These are phyloP conservation scores for Scaptomyza graminum DNA, from an alignment of 1,140 invertebrate genomes.

Conservation along the genomic window DNA sequence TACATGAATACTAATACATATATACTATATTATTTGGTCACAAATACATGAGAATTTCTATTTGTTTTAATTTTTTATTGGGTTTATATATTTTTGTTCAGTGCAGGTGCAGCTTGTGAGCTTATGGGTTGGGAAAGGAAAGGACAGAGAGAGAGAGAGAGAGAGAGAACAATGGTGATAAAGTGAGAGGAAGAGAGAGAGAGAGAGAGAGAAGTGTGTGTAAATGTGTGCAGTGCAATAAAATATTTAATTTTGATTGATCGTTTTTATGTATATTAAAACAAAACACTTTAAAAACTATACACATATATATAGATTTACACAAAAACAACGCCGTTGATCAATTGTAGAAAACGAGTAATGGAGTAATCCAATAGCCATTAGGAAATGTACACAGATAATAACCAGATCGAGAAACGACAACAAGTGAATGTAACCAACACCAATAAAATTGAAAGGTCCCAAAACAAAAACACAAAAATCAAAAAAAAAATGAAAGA, in stretches of 20 bases:
- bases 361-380: slow-evolving; percentile 41
- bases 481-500: slow-evolving; percentile 1
- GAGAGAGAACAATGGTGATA: too few relatives aligned
- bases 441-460: slow-evolving; percentile 24
- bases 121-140: background rate
- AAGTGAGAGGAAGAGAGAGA: background rate
- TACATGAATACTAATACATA: slow-evolving; percentile 21
- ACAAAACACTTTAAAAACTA: slow-evolving; percentile 10
- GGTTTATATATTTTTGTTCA: slow-evolving; percentile 12
- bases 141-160: background rate
- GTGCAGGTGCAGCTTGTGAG: slow-evolving; percentile 40
- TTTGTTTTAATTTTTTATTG: slow-evolving; percentile 8
- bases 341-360: slow-evolving; percentile 18
- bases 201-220: slow-evolving; percentile 3
- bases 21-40: slow-evolving; percentile 20
- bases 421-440: slow-evolving; percentile 33
- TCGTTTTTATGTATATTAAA: slow-evolving; percentile 24
- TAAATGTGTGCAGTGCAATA: slow-evolving; percentile 30
- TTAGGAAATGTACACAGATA: background rate
- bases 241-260: slow-evolving; percentile 19
- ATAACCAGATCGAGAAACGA: slow-evolving; percentile 20
- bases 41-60: slow-evolving; percentile 18
- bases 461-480: background rate
- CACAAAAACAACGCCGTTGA: slow-evolving; percentile 14
- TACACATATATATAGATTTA: background rate